phyloP scores from a whole-genome alignment of 2,888 invertebrate species.

The Exephanes ischioxanthus region DNA sequence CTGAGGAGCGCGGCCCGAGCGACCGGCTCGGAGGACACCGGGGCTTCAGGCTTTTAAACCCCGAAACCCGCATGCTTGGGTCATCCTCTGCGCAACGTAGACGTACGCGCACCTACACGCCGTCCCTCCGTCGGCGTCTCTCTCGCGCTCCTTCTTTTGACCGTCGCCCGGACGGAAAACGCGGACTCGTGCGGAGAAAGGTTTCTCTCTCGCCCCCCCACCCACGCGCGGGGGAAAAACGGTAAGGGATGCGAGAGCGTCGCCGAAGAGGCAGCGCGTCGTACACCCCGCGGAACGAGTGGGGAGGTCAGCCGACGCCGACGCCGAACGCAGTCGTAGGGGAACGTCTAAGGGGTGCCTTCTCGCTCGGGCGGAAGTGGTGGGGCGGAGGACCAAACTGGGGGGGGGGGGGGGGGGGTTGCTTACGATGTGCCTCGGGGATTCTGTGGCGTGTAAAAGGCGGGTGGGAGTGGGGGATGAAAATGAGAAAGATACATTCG shows the following conservation, averaged over 20 bases:
- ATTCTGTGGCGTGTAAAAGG: conserved; percentile 43
- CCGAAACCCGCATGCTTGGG: conserved; percentile 42
- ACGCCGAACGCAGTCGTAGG: conserved; percentile 62
- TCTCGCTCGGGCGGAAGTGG: conserved; percentile 61
- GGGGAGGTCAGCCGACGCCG: conserved; percentile 65
- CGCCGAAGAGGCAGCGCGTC: conserved; percentile 60
- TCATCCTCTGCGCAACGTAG: conserved; percentile 51
- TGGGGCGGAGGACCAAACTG: conserved; percentile 73
- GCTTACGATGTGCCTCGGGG: conserved; percentile 33
- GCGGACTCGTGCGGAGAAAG: conserved; percentile 10
- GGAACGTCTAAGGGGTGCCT: conserved; percentile 75
- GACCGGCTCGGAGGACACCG: conserved; percentile 54
- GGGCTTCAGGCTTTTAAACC: conserved; percentile 50
- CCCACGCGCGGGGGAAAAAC: conserved; percentile 37
- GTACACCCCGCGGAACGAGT: conserved; percentile 26
- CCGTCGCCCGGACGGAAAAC: conserved; percentile 44
- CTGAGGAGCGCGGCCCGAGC: conserved; percentile 62
- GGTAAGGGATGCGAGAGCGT: conserved; percentile 49
- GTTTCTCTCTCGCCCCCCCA: conserved; percentile 55
- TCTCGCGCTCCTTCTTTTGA: conserved; percentile 56
- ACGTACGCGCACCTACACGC: conserved; percentile 37
- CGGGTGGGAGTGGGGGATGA: conserved; percentile 7
- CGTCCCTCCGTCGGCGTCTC: not conserved
- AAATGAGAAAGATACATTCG: conserved; percentile 51
- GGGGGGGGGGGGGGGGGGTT: conserved; percentile 70